Evolutionary conservation across 2,113 vertebrate genomes (phyloP).

Genomic region (Melanocharis versteri): DNA sequence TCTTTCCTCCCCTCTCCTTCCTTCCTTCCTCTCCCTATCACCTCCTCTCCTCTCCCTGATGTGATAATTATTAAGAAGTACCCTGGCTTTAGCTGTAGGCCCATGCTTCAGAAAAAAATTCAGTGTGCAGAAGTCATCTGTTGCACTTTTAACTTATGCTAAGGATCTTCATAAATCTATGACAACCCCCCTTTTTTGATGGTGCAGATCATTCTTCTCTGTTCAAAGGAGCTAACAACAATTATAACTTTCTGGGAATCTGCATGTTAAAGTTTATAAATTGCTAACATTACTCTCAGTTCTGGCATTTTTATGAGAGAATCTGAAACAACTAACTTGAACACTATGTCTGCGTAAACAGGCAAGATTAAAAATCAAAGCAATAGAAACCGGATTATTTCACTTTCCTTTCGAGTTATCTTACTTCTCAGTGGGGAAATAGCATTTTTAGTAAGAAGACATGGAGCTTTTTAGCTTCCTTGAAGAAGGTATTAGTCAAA

Average conservation of each 20-base stretch:
- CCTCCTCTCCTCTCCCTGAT: neutral
- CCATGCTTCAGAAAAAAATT: neutral
- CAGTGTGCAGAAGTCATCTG: neutral
- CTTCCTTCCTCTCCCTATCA: rapidly evolving
- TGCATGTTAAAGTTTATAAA: neutral
- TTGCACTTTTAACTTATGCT: neutral
- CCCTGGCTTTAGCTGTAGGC: neutral
- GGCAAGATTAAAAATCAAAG: neutral
- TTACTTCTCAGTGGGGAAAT: neutral
- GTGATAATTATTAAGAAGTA: neutral
- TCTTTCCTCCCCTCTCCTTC: rapidly evolving
- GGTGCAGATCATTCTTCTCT: neutral
- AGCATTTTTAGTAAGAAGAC: neutral
- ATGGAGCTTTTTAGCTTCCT: neutral
- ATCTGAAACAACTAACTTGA: neutral
- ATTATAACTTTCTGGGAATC: neutral
- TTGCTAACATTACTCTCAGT: neutral
- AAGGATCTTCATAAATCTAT: neutral
- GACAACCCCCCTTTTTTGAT: rapidly evolving
- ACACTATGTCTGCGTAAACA: neutral
- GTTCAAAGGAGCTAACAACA: neutral
- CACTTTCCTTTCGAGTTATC: neutral
- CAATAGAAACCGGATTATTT: neutral
- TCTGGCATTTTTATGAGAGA: neutral
- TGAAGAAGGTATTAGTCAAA: neutral